Evolutionary conservation across 2,888 invertebrate genomes (phyloP).

Genomic region (Pharmacophagus antenor): DNA sequence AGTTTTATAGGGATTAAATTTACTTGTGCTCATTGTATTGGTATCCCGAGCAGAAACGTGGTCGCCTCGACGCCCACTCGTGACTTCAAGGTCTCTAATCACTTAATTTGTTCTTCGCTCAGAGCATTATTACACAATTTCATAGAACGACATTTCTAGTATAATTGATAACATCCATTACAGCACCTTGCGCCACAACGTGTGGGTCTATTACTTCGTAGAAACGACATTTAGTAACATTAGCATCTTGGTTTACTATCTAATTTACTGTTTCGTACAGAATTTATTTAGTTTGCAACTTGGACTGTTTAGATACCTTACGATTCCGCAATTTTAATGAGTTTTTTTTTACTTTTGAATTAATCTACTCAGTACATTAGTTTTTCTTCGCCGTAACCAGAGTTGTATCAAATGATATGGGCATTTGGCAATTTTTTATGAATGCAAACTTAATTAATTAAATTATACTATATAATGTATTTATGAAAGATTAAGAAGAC

Average conservation of each 20-base stretch:
- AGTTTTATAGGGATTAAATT: constrained; percentile 17
- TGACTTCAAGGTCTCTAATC: constrained; percentile 56
- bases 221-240: constrained; percentile 14
- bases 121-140: constrained; percentile 29
- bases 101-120: constrained; percentile 49
- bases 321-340: background rate
- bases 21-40: constrained; percentile 16
- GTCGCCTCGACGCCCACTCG: constrained; percentile 51
- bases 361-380: background rate
- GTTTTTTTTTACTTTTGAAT: background rate
- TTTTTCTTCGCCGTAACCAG: background rate
- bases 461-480: background rate
- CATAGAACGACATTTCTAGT: constrained; percentile 29
- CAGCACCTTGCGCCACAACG: constrained; percentile 17
- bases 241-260: background rate
- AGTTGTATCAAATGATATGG: background rate
- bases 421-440: background rate
- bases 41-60: constrained; percentile 48
- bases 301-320: background rate
- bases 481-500: too few species aligned
- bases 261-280: constrained; percentile 3
- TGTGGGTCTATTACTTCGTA: constrained; percentile 15
- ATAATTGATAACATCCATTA: constrained; percentile 31
- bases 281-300: background rate
- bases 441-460: background rate